Evolutionary conservation across 2,888 invertebrate genomes (phyloP).

Genomic region (Stenurella melanura): DNA sequence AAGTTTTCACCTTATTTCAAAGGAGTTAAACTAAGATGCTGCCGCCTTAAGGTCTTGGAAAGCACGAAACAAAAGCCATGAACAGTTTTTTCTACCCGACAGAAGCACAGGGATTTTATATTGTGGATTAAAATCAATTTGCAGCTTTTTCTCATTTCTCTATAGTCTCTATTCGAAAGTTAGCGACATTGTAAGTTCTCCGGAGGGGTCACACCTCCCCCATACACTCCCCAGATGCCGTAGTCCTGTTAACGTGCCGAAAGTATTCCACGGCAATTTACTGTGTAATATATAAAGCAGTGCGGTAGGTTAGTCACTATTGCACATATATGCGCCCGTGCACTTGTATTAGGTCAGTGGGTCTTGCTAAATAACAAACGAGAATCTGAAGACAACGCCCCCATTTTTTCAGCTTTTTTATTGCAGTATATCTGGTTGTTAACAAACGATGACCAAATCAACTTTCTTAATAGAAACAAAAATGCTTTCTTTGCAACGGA

Average conservation of each 20-base stretch:
- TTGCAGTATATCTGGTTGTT: not conserved
- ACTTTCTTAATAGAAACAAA: not conserved
- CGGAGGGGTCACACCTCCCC: not conserved
- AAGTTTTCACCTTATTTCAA: no score
- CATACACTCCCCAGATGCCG: not conserved
- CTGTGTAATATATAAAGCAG: not conserved
- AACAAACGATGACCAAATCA: not conserved
- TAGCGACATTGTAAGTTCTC: no score
- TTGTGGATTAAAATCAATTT: no score
- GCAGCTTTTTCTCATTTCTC: no score
- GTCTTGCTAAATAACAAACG: slow-evolving; percentile 20
- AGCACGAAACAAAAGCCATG: no score
- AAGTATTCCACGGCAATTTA: not conserved
- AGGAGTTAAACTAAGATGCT: no score
- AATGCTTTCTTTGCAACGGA: not conserved
- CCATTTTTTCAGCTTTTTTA: not conserved
- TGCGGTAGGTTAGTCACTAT: slow-evolving; percentile 34
- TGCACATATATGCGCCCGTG: slow-evolving; percentile 12
- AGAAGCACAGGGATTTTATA: no score
- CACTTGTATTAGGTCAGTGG: slow-evolving; percentile 37
- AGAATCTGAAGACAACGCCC: not conserved
- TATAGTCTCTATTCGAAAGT: no score
- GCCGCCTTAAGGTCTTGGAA: no score
- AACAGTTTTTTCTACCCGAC: no score
- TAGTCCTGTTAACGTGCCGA: not conserved